phyloP scores from a whole-genome alignment of 2,113 vertebrate species.

The Thryonomys swinderianus region DNA sequence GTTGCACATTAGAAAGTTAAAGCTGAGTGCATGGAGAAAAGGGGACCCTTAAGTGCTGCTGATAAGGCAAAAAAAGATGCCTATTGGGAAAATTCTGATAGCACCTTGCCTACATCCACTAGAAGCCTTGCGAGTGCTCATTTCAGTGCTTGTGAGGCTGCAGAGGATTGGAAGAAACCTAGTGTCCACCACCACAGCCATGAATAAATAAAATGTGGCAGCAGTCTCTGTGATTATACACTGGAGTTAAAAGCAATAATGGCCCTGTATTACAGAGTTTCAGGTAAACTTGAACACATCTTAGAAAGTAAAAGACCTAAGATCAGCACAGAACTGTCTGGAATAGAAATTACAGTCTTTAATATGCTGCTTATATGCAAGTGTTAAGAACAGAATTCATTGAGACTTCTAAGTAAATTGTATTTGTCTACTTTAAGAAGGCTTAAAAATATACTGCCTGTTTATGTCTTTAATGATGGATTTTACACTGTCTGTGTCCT shows the following conservation, averaged over 20 bases:
- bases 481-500: not conserved
- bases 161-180: not conserved
- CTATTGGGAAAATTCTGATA: not conserved
- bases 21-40: not conserved
- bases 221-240: not conserved
- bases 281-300: not conserved
- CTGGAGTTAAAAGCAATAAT: not conserved
- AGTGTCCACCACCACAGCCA: not conserved
- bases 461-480: not conserved
- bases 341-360: not conserved
- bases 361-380: not conserved
- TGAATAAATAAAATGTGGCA: not conserved
- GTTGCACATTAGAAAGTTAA: not conserved
- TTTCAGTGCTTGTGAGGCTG: not conserved
- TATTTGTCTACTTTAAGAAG: not conserved
- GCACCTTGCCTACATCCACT: not conserved
- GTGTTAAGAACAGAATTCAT: not conserved
- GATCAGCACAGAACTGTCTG: not conserved
- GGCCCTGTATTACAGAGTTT: not conserved
- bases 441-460: not conserved
- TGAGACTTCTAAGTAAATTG: not conserved
- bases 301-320: not conserved
- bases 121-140: not conserved
- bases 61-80: not conserved
- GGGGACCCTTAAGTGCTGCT: too few species aligned